phyloP scores from a whole-genome alignment of 2,113 vertebrate species.

The Semicossyphus pulcher region DNA sequence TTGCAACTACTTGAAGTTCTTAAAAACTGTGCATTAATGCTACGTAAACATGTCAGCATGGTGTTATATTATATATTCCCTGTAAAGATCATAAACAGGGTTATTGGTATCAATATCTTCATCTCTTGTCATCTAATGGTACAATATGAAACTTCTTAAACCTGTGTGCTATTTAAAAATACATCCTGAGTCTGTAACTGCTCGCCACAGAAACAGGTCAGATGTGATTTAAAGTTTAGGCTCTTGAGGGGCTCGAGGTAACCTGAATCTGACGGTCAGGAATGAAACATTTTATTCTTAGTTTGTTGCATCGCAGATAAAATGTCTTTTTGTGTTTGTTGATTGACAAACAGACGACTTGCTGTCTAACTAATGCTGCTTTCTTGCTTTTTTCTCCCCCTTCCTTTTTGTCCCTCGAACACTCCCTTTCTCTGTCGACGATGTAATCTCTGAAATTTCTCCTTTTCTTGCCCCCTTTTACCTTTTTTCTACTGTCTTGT shows the following conservation, averaged over 20 bases:
- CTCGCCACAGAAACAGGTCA: too few species aligned
- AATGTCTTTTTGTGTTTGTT: conserved; percentile 44
- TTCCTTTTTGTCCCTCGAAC: neutral
- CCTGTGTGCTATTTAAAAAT: too few species aligned
- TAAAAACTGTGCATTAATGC: too few species aligned
- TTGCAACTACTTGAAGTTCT: too few species aligned
- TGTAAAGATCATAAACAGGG: too few species aligned
- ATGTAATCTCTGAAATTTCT: conserved; percentile 22
- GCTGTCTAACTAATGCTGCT: conserved; percentile 64
- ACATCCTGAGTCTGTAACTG: too few species aligned
- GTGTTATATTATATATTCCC: too few species aligned
- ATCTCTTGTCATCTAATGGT: too few species aligned
- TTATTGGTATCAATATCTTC: too few species aligned
- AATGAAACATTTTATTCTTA: neutral
- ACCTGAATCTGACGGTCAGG: neutral
- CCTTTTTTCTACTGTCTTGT: neutral
- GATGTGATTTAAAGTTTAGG: neutral
- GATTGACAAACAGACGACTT: conserved; percentile 32
- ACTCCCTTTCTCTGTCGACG: conserved; percentile 1
- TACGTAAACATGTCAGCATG: too few species aligned
- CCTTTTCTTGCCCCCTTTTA: neutral
- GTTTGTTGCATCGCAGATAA: conserved; percentile 73
- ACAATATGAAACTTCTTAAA: too few species aligned
- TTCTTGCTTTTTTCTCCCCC: conserved; percentile 57
- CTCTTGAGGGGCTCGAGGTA: too few species aligned